Evolutionary conservation across 2,113 vertebrate genomes (phyloP).

Genomic region (Nannobrachium achirus): DNA sequence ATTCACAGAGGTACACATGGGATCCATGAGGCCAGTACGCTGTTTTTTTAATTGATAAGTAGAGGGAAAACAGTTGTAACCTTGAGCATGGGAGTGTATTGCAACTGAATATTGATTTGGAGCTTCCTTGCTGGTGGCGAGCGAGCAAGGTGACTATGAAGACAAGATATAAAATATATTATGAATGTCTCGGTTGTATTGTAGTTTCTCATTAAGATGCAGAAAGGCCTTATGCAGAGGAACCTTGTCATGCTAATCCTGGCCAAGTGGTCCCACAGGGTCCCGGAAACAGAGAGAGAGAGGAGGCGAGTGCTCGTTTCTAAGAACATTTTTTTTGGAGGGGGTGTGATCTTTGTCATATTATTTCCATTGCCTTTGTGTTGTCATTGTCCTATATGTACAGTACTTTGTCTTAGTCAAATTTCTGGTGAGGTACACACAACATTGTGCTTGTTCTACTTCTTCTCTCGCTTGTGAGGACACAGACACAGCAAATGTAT

Average conservation of each 20-base stretch:
- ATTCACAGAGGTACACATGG: constrained; percentile 24
- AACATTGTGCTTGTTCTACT: constrained; percentile 39
- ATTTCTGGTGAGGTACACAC: constrained; percentile 41
- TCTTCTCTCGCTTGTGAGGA: constrained; percentile 7
- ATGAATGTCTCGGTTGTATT: constrained; percentile 66
- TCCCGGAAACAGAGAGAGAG: constrained; percentile 48
- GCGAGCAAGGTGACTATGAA: constrained; percentile 65
- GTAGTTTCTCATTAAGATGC: constrained; percentile 67
- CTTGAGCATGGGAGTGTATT: constrained; percentile 63
- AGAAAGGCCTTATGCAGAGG: constrained; percentile 48
- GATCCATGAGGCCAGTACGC: constrained; percentile 20
- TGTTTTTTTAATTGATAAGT: constrained; percentile 68
- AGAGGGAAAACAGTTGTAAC: constrained; percentile 60
- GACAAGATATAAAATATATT: constrained; percentile 71
- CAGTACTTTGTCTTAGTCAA: constrained; percentile 60
- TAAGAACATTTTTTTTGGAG: constrained; percentile 30
- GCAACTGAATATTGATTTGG: constrained; percentile 71
- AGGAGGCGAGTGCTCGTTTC: constrained; percentile 33
- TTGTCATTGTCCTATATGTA: constrained; percentile 67
- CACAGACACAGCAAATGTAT: constrained; percentile 7
- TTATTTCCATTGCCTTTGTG: constrained; percentile 53
- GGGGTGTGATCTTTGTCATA: constrained; percentile 55
- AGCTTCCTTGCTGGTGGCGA: constrained; percentile 78
- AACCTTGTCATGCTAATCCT: constrained; percentile 75
- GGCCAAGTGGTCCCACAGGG: constrained; percentile 70